Evolutionary conservation across 2,888 invertebrate species (phyloP), one percentile per base, ranked within the genome.

Genomic region (Drosophila trichaetosa): DNA sequence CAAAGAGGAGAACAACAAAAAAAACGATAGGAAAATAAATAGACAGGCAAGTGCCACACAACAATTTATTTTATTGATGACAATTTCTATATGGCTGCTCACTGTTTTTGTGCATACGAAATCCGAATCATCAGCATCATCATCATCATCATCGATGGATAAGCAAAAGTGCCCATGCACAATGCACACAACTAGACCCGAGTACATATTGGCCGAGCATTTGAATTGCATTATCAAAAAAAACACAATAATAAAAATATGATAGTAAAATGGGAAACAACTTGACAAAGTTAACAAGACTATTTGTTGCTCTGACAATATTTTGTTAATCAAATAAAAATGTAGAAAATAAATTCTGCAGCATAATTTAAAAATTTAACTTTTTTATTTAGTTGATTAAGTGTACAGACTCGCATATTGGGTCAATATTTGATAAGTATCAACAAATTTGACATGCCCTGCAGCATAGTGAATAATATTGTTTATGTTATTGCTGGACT

Each of bases 21-120:
- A 0, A 46, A 21, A 2, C 1, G 4, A 46, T 24, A 24, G 13
- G n/a, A 33, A 24, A 48, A 49, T 24, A 57, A 71, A 58, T 33
- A 16, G 36, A 60, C 34, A 52, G 24, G 53, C 61, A 53, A 67
- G 57, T 74, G 74, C 29, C 46, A 63, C 60, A 68, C 68, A 75
- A 68, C 76, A 73, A 87, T 84, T 85, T 79, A 72, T 85, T 76
- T 85, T 85, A 87, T 83, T 89, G 85, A 89, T 89, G 79, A 87
- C 76, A 76, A 78, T 84, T 69, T 75, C 64, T 68, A 67, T 82
- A 64, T 61, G 71, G 62, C 57, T 27, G 71, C 57, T 74, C 62
- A 62, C 62, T 69, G 72, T 84, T 89, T 84, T 84, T 84, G 82
- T 89, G 83, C 85, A 89, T 87, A 71, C 51, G 27, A 76, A 87